phyloP scores from a whole-genome alignment of 2,113 vertebrate genomes.

The Peromyscus maniculatus region DNA sequence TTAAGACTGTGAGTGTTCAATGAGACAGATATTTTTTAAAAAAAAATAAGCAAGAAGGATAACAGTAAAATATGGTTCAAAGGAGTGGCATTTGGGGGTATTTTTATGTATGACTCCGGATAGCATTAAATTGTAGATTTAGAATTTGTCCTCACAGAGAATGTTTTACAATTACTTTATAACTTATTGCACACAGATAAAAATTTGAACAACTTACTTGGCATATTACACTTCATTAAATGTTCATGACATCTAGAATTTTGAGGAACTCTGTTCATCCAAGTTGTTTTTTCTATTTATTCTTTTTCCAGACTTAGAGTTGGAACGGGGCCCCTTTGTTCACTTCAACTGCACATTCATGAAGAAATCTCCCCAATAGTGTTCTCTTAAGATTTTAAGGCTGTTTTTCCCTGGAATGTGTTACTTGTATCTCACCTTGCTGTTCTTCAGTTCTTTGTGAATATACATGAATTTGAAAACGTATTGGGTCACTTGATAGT shows the following conservation, averaged over 20 bases:
- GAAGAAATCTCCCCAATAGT: neutral
- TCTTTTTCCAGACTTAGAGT: neutral
- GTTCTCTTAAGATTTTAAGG: neutral
- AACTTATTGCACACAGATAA: neutral
- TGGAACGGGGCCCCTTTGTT: neutral
- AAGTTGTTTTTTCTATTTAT: conserved; percentile 18
- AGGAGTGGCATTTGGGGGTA: conserved; percentile 43
- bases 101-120: conserved; percentile 43
- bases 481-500: neutral
- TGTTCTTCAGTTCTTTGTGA: neutral
- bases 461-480: neutral
- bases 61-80: conserved; percentile 63
- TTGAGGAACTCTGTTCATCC: neutral
- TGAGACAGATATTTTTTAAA: conserved; percentile 77
- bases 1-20: conserved; percentile 86
- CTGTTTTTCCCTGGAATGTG: neutral
- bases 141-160: neutral
- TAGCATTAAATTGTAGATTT: conserved; percentile 43
- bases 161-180: conserved; percentile 27
- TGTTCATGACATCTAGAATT: conserved; percentile 52
- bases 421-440: neutral
- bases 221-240: conserved; percentile 41
- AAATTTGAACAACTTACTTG: conserved; percentile 61
- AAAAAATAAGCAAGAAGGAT: conserved; percentile 52
- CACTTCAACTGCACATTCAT: neutral